Percentiles rank a stretch among this genome's conserved stretches.
Evolutionary conservation across 2,113 vertebrate species (phyloP).

Genomic region (Chunga burmeisteri): DNA sequence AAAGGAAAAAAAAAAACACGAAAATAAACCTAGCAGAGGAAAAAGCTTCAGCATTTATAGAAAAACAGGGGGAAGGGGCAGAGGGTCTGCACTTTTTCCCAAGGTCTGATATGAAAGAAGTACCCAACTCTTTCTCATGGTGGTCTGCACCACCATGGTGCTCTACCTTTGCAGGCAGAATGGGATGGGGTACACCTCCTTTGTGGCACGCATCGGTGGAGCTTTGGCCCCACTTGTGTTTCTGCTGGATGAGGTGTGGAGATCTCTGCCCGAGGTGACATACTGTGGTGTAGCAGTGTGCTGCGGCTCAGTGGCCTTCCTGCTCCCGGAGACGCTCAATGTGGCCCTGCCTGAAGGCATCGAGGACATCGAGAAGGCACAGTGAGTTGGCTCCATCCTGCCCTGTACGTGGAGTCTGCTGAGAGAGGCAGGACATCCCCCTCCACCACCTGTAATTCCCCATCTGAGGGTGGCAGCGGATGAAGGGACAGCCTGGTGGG

Average conservation of each 20-base stretch:
- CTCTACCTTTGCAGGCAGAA: slow-evolving; percentile 44
- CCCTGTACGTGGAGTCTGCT: fast-evolving
- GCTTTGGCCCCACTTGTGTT: slow-evolving; percentile 33
- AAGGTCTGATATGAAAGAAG: background rate
- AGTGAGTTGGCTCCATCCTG: background rate
- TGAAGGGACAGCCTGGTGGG: background rate
- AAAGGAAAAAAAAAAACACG: background rate
- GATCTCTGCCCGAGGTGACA: background rate
- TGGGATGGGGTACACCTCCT: slow-evolving; percentile 46
- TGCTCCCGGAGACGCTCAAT: slow-evolving; percentile 20
- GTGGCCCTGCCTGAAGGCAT: background rate
- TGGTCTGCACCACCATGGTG: background rate
- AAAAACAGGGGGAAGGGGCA: background rate
- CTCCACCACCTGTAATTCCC: background rate
- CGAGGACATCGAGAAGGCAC: background rate
- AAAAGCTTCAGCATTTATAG: background rate
- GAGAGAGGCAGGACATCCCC: background rate
- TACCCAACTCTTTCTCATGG: background rate
- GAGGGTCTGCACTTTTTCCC: background rate
- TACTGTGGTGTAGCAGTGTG: background rate
- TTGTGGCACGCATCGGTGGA: background rate
- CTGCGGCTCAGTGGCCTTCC: background rate
- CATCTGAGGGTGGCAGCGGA: fast-evolving
- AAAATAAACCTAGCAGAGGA: background rate
- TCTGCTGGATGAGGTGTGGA: slow-evolving; percentile 46